phyloP scores from a whole-genome alignment of 2,797 vertebrate genomes.

The Lepus townsendii region DNA sequence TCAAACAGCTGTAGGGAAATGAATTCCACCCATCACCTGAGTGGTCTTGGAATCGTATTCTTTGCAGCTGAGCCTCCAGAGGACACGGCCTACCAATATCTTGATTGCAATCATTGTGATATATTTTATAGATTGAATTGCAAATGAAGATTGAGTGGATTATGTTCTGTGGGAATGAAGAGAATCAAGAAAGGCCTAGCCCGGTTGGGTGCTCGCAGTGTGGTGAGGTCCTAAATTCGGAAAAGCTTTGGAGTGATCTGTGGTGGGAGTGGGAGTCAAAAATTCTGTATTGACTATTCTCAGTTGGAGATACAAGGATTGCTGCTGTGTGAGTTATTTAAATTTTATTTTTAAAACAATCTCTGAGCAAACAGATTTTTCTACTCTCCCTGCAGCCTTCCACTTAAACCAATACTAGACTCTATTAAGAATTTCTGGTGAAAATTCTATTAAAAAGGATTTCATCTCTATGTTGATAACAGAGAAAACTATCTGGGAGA shows the following conservation, averaged over 20 bases:
- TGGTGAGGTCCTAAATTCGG: neutral
- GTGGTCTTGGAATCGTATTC: neutral
- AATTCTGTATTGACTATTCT: neutral
- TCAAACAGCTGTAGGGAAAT: neutral
- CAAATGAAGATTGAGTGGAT: neutral
- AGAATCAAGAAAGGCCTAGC: neutral
- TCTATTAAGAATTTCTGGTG: constrained; percentile 54
- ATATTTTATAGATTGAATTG: neutral
- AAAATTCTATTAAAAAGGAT: constrained; percentile 63
- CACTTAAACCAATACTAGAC: constrained; percentile 14
- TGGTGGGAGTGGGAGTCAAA: neutral
- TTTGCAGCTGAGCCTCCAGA: neutral
- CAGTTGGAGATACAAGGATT: neutral
- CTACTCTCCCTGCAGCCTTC: neutral
- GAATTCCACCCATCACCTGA: neutral
- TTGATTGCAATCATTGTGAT: neutral
- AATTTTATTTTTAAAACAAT: constrained; percentile 26
- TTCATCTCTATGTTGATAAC: constrained; percentile 4
- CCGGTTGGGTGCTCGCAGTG: neutral
- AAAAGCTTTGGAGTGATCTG: neutral
- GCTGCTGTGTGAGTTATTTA: neutral
- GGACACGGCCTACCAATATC: neutral
- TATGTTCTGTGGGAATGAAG: neutral
- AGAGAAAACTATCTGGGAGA: constrained; percentile 17
- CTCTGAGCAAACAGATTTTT: neutral